Evolutionary conservation across 2,888 invertebrate species (phyloP).

Genomic region (Fragum sueziense): DNA sequence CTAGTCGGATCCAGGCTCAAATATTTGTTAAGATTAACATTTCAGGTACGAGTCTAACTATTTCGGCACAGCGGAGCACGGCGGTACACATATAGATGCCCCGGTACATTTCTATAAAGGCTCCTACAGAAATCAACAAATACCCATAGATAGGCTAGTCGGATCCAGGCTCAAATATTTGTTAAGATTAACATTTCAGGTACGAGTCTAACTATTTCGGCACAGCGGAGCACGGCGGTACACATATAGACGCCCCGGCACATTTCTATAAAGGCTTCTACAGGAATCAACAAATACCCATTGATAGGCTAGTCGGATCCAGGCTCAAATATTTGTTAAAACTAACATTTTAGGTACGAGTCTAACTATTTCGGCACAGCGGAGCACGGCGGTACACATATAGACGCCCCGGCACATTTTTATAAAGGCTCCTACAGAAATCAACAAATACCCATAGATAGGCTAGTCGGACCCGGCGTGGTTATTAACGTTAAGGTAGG

Average conservation of each 20-base stretch:
- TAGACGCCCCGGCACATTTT: not conserved
- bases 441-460: not conserved
- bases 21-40: no score
- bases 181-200: no score
- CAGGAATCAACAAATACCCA: slow-evolving; percentile 84
- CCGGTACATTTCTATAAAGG: slow-evolving; percentile 85
- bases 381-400: slow-evolving; percentile 11
- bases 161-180: no score
- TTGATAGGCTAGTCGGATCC: slow-evolving; percentile 82
- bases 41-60: slow-evolving; percentile 83
- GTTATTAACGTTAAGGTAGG: slow-evolving; percentile 70
- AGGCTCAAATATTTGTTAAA: no score
- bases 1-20: slow-evolving; percentile 82
- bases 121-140: slow-evolving; percentile 84
- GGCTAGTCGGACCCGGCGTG: slow-evolving; percentile 75
- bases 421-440: not conserved
- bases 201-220: slow-evolving; percentile 84
- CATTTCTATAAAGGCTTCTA: slow-evolving; percentile 84
- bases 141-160: slow-evolving; percentile 83
- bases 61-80: slow-evolving; percentile 85
- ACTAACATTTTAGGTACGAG: slow-evolving; percentile 83
- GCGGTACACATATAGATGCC: slow-evolving; percentile 87
- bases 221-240: slow-evolving; percentile 86
- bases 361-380: slow-evolving; percentile 84
- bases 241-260: slow-evolving; percentile 87